Conservation (phyloP, 2,797 vertebrate species). For the Brotogeris chrysoptera region DNA sequence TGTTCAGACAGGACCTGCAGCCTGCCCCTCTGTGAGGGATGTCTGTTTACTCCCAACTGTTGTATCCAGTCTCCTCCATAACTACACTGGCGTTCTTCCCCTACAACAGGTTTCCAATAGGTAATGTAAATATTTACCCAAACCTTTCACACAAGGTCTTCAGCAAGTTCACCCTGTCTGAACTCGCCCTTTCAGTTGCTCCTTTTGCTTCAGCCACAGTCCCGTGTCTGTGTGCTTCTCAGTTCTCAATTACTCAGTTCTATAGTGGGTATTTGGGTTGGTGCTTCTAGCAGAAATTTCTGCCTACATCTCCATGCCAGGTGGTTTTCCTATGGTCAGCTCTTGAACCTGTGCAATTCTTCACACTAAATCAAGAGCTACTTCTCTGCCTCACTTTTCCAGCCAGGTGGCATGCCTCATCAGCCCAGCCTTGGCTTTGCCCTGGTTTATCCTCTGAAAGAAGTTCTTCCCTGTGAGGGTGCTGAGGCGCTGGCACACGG, state of each 20-base stretch:
- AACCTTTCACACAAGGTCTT: not conserved
- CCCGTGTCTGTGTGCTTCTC: not conserved
- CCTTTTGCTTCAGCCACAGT: not conserved
- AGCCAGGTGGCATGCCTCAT: not conserved
- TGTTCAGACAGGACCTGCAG: rapidly evolving
- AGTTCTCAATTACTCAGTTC: not conserved
- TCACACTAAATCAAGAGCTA: not conserved
- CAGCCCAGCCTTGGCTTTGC: not conserved
- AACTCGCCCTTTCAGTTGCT: not conserved
- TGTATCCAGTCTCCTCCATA: not conserved
- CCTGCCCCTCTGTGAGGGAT: not conserved
- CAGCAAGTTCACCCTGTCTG: not conserved
- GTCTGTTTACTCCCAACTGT: not conserved
- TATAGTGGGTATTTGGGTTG: not conserved
- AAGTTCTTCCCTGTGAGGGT: not conserved
- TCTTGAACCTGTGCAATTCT: not conserved
- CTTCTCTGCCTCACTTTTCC: not conserved
- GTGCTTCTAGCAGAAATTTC: not conserved
- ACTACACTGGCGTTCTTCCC: not conserved
- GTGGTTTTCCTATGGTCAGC: not conserved
- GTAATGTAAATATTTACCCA: not conserved
- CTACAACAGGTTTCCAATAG: not conserved
- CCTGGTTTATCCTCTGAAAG: not conserved
- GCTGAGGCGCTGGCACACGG: not conserved
- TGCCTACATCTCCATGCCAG: not conserved